These are phyloP conservation scores for Planococcus citri DNA, from an alignment of 1,140 invertebrate species.

Conservation along the genomic window DNA sequence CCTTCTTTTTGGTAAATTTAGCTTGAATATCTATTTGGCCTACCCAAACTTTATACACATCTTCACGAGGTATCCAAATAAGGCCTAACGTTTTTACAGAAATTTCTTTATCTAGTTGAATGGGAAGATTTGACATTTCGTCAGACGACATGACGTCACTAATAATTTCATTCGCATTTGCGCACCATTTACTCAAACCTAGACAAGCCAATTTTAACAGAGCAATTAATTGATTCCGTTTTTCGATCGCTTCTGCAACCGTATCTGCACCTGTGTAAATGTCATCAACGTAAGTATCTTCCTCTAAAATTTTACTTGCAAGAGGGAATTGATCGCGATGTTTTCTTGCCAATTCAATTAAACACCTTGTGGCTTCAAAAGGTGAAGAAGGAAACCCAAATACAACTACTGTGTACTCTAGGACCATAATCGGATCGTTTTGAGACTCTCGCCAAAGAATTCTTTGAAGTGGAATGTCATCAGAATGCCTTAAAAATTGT, in stretches of 20 bases:
- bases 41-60: no score
- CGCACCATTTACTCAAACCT: conserved; percentile 30
- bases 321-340: conserved; percentile 29
- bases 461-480: neutral
- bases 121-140: conserved; percentile 18
- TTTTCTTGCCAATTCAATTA: conserved; percentile 29
- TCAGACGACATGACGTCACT: conserved; percentile 22
- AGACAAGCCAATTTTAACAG: conserved; percentile 26
- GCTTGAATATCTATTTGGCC: conserved; percentile 23
- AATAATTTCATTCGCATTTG: conserved; percentile 31
- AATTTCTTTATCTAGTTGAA: conserved; percentile 23
- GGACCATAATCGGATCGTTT: conserved; percentile 29
- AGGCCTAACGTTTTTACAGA: conserved; percentile 31
- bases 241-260: conserved; percentile 26
- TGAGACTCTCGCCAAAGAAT: neutral
- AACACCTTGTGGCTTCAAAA: conserved; percentile 31
- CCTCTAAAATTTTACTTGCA: conserved; percentile 26
- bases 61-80: conserved; percentile 29
- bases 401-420: conserved; percentile 33
- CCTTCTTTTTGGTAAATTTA: conserved; percentile 31
- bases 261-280: conserved; percentile 30
- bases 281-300: conserved; percentile 35
- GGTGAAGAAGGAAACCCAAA: conserved; percentile 34
- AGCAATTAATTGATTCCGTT: conserved; percentile 26
- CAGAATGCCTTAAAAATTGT: neutral